phyloP scores from a whole-genome alignment of 2,113 vertebrate species.

The Aythya baeri region DNA sequence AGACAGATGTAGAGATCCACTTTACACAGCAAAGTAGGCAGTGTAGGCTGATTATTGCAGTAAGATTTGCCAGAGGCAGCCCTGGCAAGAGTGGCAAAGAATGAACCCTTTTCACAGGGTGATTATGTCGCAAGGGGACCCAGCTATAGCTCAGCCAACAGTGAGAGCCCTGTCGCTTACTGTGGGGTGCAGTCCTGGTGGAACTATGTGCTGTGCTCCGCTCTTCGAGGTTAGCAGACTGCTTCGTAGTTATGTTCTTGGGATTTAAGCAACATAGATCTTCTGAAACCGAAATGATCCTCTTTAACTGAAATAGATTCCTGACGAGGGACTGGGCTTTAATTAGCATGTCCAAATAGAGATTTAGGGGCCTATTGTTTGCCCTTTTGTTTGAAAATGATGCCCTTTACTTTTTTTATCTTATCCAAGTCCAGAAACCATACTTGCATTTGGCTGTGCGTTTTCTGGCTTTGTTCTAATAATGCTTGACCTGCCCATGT shows the following conservation, averaged over 20 bases:
- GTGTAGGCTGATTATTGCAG: neutral
- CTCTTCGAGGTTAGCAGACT: neutral
- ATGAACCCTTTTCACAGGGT: neutral
- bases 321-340: neutral
- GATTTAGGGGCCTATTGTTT: neutral
- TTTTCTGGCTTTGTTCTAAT: neutral
- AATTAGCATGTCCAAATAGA: neutral
- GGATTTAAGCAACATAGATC: neutral
- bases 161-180: neutral
- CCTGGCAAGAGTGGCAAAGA: neutral
- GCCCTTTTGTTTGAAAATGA: neutral
- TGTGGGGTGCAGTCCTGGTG: neutral
- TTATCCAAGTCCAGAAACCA: neutral
- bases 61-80: neutral
- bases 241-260: neutral
- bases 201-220: neutral
- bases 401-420: neutral
- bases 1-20: rapidly evolving
- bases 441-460: neutral
- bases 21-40: neutral
- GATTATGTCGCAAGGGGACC: rapidly evolving
- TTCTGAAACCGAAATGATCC: neutral
- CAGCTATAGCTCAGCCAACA: rapidly evolving
- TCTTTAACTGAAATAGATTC: neutral
- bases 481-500: neutral